Evolutionary conservation across 2,888 invertebrate species (phyloP), one percentile per base, ranked within the genome.

Genomic region (Acholoe squamosa): DNA sequence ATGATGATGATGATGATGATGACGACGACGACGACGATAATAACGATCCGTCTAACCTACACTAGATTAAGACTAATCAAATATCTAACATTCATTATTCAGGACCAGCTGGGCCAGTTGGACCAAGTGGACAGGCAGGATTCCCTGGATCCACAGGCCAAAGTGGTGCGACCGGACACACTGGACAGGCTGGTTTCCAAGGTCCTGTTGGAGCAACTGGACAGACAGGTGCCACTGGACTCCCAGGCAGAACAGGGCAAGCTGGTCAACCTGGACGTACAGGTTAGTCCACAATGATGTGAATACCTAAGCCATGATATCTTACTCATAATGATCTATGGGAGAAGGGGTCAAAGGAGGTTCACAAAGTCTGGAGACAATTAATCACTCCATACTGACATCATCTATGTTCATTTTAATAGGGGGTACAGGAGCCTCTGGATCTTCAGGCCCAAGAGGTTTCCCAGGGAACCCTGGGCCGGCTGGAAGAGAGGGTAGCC

Each of bases 171-270:
- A 28, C 86, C 14, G 92, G 91, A 33, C 80, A 89, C 25, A 61
- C 90, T 31, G 92, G 92, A 28, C 90, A 33, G 33, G 0, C 61
- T 34, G 89, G 86, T 34, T 34, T 28, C 31, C 16, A 90, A 0
- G 92, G 92, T 7, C 43, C 51, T 31, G n/a, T 71, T n/a, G 98
- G 98, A 3, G 94, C 96, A 86, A 97, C 97, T 96, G 98, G 98
- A 19, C 96, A 97, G 91, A 96, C 97, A 0, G 98, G 98, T n/a
- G 95, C 96, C 0, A 96, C 97, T 89, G 92, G 92, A 31, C 71
- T 56, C 25, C 67, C 80, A n/a, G 92, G 84, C 16, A 89, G 34
- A 16, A 10, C 80, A 28, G 92, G 92, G 31, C 71, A 28, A 52
- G 22, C 80, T 19, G 91, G 92, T 0, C n/a, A 19, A 7, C 33